Evolutionary conservation across 2,888 invertebrate genomes (phyloP).

Genomic region (Brachyptera putata): DNA sequence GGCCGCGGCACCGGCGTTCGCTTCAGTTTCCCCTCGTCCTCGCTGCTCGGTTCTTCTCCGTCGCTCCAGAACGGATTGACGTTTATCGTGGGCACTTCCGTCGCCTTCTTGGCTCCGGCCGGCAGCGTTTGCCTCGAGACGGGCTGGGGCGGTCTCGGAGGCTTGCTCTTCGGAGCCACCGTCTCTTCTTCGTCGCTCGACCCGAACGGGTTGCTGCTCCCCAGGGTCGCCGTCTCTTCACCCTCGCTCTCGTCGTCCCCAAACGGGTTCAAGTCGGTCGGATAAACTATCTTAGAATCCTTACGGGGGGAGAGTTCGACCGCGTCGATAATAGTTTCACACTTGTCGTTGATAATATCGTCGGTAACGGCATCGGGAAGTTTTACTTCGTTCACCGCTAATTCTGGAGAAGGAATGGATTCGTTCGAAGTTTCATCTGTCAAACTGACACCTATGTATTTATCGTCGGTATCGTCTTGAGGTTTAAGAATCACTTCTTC

Average conservation of each 20-base stretch:
- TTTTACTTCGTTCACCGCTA: too few relatives aligned
- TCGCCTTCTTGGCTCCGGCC: constrained; percentile 28
- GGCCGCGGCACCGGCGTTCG: constrained; percentile 48
- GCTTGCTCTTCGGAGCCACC: constrained; percentile 43
- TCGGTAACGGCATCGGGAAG: background rate
- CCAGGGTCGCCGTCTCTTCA: constrained; percentile 41
- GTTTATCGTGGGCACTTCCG: constrained; percentile 44
- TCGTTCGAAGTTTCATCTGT: background rate
- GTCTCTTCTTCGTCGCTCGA: constrained; percentile 59
- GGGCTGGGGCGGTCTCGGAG: constrained; percentile 19
- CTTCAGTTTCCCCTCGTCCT: constrained; percentile 44
- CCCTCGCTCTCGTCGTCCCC: constrained; percentile 52
- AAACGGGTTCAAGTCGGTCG: constrained; percentile 80
- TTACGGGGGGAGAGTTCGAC: background rate
- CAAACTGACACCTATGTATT: background rate
- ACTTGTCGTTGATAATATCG: too few relatives aligned
- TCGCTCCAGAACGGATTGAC: constrained; percentile 73
- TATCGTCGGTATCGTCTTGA: background rate
- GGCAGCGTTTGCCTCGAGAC: background rate
- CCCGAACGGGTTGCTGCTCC: constrained; percentile 65
- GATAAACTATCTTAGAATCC: constrained; percentile 52
- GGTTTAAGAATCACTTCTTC: background rate
- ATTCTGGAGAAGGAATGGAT: too few relatives aligned
- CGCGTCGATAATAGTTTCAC: too few relatives aligned
- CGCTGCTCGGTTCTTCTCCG: constrained; percentile 60